Evolutionary conservation across 2,888 invertebrate species (phyloP).

Genomic region (Steinernema hermaphroditum): DNA sequence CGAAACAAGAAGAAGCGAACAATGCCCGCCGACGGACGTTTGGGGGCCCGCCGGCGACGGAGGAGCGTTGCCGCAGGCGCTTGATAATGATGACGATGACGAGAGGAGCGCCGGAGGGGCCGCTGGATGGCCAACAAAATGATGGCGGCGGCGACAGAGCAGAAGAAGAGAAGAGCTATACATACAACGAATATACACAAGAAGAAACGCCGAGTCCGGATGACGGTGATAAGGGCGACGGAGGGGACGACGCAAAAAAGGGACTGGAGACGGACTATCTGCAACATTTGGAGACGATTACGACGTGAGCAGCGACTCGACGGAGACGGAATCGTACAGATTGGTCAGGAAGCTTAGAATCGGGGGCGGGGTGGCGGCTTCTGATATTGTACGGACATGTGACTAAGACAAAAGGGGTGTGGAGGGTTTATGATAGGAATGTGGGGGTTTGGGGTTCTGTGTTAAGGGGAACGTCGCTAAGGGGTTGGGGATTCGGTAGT

Average conservation of each 20-base stretch:
- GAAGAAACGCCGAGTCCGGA: constrained; percentile 19
- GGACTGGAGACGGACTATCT: not conserved
- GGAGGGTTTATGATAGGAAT: not conserved
- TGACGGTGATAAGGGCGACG: constrained; percentile 10
- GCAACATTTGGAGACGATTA: constrained; percentile 25
- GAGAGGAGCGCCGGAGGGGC: constrained; percentile 28
- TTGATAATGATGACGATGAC: constrained; percentile 30
- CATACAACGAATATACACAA: constrained; percentile 30
- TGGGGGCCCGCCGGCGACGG: constrained; percentile 1
- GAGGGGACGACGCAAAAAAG: constrained; percentile 20
- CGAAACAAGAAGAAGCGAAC: constrained; percentile 17
- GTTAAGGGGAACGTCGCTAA: too few relatives aligned
- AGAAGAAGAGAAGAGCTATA: constrained; percentile 13
- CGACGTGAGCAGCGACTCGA: not conserved
- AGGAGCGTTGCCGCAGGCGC: constrained; percentile 24
- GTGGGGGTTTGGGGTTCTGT: not conserved
- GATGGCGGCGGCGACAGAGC: constrained; percentile 19
- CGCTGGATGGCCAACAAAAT: constrained; percentile 30
- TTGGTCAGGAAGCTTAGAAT: not conserved
- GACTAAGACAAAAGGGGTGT: not conserved
- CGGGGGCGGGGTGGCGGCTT: not conserved
- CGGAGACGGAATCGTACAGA: constrained; percentile 9
- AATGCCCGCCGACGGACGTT: constrained; percentile 24
- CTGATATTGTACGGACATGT: constrained; percentile 5
- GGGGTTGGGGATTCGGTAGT: too few relatives aligned